Evolutionary conservation across 2,888 invertebrate species (phyloP).

Genomic region (Dryocosmus kuriphilus): DNA sequence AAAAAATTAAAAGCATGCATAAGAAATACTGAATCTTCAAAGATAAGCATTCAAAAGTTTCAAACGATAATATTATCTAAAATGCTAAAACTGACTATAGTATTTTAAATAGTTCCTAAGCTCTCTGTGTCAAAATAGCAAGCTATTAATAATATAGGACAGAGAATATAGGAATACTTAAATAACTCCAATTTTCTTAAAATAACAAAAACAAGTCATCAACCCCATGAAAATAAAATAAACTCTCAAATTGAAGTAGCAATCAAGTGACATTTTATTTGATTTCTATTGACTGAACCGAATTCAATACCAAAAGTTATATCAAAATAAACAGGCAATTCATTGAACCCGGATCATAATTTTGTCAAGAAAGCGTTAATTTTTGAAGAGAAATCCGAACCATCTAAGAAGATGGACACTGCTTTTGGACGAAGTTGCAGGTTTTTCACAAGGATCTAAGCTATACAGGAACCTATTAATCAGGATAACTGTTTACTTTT

Average conservation of each 20-base stretch:
- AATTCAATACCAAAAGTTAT: no score
- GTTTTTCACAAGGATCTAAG: not conserved
- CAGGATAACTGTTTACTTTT: conserved; percentile 63
- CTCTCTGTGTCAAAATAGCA: not conserved
- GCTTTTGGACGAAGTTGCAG: not conserved
- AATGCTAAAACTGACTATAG: not conserved
- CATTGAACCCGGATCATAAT: not conserved
- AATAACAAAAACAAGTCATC: conserved; percentile 33
- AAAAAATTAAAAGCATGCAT: no score
- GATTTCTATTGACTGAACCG: not conserved
- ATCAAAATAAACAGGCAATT: not conserved
- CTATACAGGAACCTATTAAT: conserved; percentile 58
- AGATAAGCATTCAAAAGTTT: no score
- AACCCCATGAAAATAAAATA: not conserved
- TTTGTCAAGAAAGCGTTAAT: not conserved
- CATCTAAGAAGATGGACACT: conserved; percentile 5
- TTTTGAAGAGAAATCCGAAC: not conserved
- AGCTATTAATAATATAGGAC: conserved; percentile 21
- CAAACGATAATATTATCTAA: no score
- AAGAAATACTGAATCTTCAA: no score
- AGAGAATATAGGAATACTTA: no score
- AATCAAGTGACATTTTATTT: not conserved
- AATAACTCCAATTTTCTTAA: conserved; percentile 10
- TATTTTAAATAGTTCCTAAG: not conserved
- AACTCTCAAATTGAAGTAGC: not conserved